Conservation (phyloP, 1,140 invertebrate genomes). For the Camponotus pennsylvanicus region DNA sequence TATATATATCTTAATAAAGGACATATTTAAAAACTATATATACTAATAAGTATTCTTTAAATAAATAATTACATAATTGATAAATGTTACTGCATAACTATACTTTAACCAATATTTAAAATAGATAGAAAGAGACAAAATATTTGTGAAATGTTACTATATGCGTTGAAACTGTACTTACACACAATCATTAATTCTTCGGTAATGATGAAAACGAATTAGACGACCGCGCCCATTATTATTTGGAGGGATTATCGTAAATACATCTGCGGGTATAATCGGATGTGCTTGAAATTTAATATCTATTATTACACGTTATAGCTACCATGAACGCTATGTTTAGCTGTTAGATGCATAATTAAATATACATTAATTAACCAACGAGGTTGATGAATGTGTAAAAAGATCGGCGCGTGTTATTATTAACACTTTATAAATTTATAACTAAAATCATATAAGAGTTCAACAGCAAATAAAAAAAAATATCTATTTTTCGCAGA, state of each 20-base stretch:
- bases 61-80: not conserved
- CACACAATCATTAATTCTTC: constrained; percentile 53
- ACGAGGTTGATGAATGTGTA: constrained; percentile 19
- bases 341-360: constrained; percentile 63
- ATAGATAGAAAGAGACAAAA: not conserved
- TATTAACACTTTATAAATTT: constrained; percentile 1
- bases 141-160: constrained; percentile 3
- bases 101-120: not conserved
- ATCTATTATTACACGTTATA: constrained; percentile 56
- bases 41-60: too few species aligned
- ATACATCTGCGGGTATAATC: constrained; percentile 58
- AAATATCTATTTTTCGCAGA: not conserved
- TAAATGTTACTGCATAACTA: not conserved
- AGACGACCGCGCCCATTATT: constrained; percentile 59
- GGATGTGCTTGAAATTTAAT: constrained; percentile 64
- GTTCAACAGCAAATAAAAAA: not conserved
- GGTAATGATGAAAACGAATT: constrained; percentile 54
- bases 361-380: constrained; percentile 57
- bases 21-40: too few species aligned
- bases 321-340: constrained; percentile 41
- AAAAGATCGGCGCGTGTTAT: constrained; percentile 24
- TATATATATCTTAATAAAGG: not conserved
- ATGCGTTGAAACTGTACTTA: constrained; percentile 19
- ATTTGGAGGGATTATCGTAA: constrained; percentile 61
- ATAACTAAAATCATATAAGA: constrained; percentile 6